Percentiles rank a stretch among this genome's conserved stretches.
phyloP scores from a whole-genome alignment of 2,888 invertebrate species.

The Ctena decussata region DNA sequence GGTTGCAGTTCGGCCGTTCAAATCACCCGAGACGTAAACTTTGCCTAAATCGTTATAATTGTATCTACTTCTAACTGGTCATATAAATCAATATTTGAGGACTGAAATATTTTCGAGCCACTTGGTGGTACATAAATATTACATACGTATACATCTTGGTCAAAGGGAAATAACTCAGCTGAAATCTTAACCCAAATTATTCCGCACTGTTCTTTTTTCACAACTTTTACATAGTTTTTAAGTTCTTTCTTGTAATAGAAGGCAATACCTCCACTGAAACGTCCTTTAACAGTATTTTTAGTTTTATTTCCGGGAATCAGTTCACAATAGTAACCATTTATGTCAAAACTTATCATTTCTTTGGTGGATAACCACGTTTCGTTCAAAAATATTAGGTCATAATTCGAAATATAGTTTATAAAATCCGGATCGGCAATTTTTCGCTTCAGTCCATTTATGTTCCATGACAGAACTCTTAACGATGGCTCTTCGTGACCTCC shows the following conservation, averaged over 20 bases:
- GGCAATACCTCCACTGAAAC: neutral
- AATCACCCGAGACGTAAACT: neutral
- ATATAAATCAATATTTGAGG: neutral
- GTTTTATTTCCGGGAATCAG: no score
- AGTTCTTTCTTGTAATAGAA: neutral
- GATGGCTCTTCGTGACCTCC: no score
- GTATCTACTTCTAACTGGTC: neutral
- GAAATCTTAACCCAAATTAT: neutral
- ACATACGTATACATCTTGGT: neutral
- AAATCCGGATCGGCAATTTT: no score
- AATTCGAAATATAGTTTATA: no score
- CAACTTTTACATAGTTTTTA: neutral
- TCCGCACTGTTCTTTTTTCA: neutral
- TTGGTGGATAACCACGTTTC: no score
- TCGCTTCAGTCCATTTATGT: no score
- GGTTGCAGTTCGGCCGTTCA: neutral
- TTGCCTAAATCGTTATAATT: neutral
- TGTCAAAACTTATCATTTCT: neutral
- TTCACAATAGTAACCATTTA: no score
- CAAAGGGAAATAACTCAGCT: neutral
- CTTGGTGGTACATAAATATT: neutral
- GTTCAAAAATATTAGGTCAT: no score
- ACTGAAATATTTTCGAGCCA: neutral
- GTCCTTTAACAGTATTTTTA: no score
- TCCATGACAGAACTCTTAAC: no score